A percentile compares a stretch with the other conserved stretches of the same genome.
phyloP scores from a whole-genome alignment of 2,113 vertebrate genomes.

The Corythornis vintsioides region DNA sequence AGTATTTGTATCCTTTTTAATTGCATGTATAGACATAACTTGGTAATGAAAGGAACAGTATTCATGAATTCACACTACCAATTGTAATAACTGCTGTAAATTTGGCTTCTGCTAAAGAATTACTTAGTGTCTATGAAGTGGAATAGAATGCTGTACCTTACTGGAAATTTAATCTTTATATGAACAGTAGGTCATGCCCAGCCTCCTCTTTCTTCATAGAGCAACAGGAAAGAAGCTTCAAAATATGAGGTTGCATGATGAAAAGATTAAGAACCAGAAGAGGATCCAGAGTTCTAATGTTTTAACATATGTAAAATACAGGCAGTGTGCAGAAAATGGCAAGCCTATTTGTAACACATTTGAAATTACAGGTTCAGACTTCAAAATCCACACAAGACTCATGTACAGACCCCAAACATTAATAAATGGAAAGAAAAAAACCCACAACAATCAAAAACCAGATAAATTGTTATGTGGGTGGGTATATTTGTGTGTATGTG shows the following conservation, averaged over 20 bases:
- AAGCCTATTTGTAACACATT: background rate
- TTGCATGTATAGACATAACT: background rate
- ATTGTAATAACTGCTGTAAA: background rate
- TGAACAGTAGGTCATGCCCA: background rate
- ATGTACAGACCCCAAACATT: background rate
- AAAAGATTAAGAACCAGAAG: background rate
- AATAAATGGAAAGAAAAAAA: background rate
- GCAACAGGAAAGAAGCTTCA: background rate
- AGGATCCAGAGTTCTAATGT: background rate
- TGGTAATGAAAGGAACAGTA: background rate
- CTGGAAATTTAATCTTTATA: background rate
- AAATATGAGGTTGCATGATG: background rate
- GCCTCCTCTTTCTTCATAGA: background rate
- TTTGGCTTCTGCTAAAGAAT: background rate
- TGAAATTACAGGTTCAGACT: background rate
- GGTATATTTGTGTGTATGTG: fast-evolving
- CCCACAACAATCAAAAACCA: too few species aligned
- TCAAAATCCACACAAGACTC: background rate
- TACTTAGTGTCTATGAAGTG: background rate
- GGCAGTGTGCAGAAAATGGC: background rate
- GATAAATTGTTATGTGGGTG: background rate
- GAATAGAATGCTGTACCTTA: background rate
- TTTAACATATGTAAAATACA: background rate
- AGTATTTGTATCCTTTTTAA: background rate
- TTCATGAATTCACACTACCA: background rate